phyloP scores from a whole-genome alignment of 2,797 vertebrate genomes.

The Sebastes aleutianus region DNA sequence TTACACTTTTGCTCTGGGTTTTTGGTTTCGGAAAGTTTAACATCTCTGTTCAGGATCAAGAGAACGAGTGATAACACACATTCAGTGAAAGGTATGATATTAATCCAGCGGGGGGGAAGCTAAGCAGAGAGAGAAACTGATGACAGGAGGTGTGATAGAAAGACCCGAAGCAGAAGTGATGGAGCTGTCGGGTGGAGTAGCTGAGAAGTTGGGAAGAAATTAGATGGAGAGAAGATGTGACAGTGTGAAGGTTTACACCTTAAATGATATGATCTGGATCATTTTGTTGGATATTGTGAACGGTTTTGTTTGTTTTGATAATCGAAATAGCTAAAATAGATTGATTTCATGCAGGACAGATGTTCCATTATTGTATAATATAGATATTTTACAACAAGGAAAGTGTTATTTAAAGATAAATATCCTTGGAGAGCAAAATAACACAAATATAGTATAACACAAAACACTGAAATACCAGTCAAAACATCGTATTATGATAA shows the following conservation, averaged over 20 bases:
- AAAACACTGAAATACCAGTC: not conserved
- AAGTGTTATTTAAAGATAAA: not conserved
- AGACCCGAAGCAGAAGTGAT: not conserved
- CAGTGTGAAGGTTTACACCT: not conserved
- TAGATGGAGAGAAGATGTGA: not conserved
- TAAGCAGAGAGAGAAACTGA: not conserved
- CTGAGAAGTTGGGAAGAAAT: not conserved
- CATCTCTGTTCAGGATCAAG: not conserved
- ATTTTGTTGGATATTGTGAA: not conserved
- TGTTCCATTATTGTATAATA: not conserved
- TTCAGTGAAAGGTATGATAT: not conserved
- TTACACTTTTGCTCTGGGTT: not conserved
- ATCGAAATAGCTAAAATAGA: not conserved
- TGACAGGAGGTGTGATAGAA: not conserved
- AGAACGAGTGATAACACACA: not conserved
- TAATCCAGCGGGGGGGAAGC: not conserved
- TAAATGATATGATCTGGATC: not conserved
- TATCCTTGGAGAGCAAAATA: not conserved
- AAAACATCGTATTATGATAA: rapidly evolving
- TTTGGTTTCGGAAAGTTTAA: not conserved
- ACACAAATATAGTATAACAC: not conserved
- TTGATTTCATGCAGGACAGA: not conserved
- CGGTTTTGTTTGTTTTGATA: not conserved
- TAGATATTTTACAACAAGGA: not conserved
- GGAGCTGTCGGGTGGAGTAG: not conserved